phyloP scores from a whole-genome alignment of 2,797 vertebrate species.

The Chaetodon trifasciatus region DNA sequence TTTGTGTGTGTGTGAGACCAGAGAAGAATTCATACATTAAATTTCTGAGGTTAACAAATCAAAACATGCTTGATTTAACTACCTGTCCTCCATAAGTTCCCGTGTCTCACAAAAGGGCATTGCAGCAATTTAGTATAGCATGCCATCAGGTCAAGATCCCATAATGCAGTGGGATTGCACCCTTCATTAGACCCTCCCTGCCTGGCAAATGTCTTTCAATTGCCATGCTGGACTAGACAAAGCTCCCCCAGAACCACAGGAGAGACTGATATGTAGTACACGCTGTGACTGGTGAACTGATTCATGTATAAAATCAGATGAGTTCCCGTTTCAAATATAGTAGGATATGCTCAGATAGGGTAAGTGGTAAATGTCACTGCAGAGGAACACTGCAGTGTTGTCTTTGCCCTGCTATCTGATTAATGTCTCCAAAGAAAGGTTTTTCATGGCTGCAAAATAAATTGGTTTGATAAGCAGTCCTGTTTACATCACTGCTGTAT shows the following conservation, averaged over 20 bases:
- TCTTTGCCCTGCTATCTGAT: background rate
- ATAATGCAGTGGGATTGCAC: background rate
- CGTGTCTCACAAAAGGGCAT: background rate
- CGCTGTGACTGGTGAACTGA: background rate
- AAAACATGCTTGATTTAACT: constrained; percentile 21
- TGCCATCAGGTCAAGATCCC: background rate
- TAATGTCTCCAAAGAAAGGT: background rate
- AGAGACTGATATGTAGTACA: background rate
- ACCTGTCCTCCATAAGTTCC: constrained; percentile 15
- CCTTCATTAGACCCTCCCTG: background rate
- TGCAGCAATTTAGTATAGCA: background rate
- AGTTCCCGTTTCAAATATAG: background rate
- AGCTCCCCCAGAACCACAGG: background rate
- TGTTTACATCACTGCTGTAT: background rate
- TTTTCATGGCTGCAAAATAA: background rate
- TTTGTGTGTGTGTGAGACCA: constrained; percentile 39
- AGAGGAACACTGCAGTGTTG: background rate
- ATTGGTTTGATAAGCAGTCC: background rate
- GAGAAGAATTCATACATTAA: constrained; percentile 45
- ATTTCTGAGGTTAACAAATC: constrained; percentile 40
- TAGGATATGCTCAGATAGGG: background rate
- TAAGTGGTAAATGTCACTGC: background rate
- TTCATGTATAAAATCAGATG: background rate
- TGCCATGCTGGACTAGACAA: background rate
- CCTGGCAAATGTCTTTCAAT: background rate